These are phyloP conservation scores for Bufotes viridis DNA, from an alignment of 2,797 vertebrate species.

Conservation along the genomic window DNA sequence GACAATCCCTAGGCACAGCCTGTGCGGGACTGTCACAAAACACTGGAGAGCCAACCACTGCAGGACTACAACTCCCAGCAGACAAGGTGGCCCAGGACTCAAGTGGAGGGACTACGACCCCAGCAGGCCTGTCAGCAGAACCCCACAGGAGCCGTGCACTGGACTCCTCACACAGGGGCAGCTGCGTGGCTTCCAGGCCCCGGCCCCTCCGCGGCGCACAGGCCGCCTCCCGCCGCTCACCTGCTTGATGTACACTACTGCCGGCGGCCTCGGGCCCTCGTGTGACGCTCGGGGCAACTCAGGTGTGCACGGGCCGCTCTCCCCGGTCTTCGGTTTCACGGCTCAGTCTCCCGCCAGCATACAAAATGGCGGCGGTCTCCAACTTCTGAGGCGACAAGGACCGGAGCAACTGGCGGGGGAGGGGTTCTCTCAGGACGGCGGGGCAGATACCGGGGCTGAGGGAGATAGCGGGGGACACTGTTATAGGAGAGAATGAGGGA, in stretches of 20 bases:
- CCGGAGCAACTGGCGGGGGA: background rate
- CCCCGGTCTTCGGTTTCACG: background rate
- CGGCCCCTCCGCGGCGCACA: constrained; percentile 25
- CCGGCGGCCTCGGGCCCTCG: background rate
- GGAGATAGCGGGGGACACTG: accelerated
- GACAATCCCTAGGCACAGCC: too few relatives aligned
- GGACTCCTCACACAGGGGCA: background rate
- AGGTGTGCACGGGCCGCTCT: background rate
- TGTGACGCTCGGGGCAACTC: background rate
- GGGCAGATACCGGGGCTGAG: accelerated
- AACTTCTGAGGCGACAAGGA: constrained; percentile 6
- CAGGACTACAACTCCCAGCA: background rate
- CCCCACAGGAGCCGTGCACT: too few relatives aligned
- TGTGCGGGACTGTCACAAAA: too few relatives aligned
- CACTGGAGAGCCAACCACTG: too few relatives aligned
- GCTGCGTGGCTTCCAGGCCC: background rate
- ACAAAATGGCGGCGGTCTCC: constrained; percentile 74
- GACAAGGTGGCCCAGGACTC: background rate
- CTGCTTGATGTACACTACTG: constrained; percentile 80
- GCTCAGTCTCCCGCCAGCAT: constrained; percentile 64
- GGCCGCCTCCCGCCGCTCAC: constrained; percentile 61
- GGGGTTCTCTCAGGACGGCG: background rate
- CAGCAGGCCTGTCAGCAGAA: background rate
- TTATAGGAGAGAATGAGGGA: too few relatives aligned
- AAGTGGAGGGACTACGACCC: background rate